Percentiles rank a stretch among this genome's conserved stretches.
Evolutionary conservation across 2,113 vertebrate genomes (phyloP).

Genomic region (Lagopus leucura): DNA sequence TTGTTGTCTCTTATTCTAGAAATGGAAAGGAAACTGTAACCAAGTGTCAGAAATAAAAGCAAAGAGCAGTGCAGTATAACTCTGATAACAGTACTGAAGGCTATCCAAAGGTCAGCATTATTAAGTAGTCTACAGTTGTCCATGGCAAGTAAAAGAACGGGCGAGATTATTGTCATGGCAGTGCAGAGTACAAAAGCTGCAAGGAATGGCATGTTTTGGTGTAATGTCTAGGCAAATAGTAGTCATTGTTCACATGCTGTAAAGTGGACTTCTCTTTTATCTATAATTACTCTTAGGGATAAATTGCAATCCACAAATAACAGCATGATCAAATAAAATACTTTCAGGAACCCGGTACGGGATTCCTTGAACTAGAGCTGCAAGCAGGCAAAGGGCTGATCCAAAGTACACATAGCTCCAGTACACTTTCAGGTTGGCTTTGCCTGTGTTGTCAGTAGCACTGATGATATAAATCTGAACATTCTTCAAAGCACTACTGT

Average conservation of each 20-base stretch:
- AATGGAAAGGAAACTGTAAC: neutral
- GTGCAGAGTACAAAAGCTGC: rapidly evolving
- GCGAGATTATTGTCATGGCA: rapidly evolving
- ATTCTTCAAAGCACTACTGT: neutral
- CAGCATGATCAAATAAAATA: neutral
- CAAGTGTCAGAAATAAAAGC: neutral
- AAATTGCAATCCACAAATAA: neutral
- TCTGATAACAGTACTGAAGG: neutral
- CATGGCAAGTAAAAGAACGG: neutral
- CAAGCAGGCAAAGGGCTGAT: neutral
- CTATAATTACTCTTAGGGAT: neutral
- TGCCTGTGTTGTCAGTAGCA: neutral
- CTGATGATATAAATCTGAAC: neutral
- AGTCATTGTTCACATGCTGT: neutral
- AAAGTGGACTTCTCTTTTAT: neutral
- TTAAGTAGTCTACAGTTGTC: neutral
- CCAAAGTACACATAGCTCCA: neutral
- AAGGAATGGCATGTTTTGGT: neutral
- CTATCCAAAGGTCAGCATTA: neutral
- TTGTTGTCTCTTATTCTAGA: neutral
- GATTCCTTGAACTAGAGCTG: neutral
- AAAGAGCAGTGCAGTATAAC: neutral
- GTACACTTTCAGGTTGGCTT: neutral
- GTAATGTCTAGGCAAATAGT: neutral
- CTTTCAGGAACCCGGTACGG: neutral